Percentiles rank a stretch among this genome's conserved stretches.
phyloP scores from a whole-genome alignment of 2,888 invertebrate species.

The Melanostoma scalare region DNA sequence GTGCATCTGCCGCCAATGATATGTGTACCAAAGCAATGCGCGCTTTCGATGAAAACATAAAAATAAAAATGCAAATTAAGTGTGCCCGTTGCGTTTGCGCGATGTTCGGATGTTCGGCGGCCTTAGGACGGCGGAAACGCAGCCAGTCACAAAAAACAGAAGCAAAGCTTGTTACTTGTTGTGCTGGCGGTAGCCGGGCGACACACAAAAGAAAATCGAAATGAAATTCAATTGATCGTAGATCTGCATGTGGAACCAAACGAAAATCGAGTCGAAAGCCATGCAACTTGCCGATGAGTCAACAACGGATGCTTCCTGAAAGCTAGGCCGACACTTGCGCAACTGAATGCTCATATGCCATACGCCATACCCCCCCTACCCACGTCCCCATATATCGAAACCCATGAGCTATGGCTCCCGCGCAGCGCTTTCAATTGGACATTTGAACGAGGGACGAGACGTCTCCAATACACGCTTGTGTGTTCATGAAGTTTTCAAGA shows the following conservation, averaged over 20 bases:
- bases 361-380: too few relatives aligned
- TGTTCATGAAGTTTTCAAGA: constrained; percentile 73
- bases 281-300: constrained; percentile 61
- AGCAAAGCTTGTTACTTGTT: constrained; percentile 54
- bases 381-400: too few relatives aligned
- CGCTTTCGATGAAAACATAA: constrained; percentile 81
- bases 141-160: constrained; percentile 22
- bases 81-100: constrained; percentile 71
- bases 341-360: constrained; percentile 35
- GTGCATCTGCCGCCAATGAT: constrained; percentile 80
- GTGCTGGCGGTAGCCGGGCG: constrained; percentile 71
- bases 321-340: constrained; percentile 67
- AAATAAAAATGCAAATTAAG: constrained; percentile 81
- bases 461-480: constrained; percentile 30
- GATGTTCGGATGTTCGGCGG: not conserved
- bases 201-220: constrained; percentile 70
- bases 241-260: constrained; percentile 76
- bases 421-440: constrained; percentile 18
- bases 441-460: constrained; percentile 8
- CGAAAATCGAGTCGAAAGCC: not conserved
- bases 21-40: constrained; percentile 64
- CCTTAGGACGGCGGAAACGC: constrained; percentile 69
- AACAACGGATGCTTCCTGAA: constrained; percentile 70
- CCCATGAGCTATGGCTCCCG: constrained; percentile 41
- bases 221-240: constrained; percentile 75